Evolutionary conservation across 2,797 vertebrate species (phyloP), one percentile per base, ranked within the genome.

Genomic region (Loriculus beryllinus): DNA sequence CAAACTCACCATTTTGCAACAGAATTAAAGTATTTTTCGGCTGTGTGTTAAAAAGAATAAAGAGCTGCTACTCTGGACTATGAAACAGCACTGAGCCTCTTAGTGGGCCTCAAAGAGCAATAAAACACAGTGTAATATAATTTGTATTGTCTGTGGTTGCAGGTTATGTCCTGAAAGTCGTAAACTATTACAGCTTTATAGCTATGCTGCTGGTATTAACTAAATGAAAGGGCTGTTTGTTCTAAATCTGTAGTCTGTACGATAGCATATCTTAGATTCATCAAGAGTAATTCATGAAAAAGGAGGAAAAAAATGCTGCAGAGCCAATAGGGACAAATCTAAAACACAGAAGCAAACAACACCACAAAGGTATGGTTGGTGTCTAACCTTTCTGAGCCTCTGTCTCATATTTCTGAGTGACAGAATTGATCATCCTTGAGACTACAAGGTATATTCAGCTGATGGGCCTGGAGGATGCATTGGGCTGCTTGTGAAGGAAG

Each of bases 111-210:
- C 92, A 74, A 91, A 94, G 16, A 89, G 87, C 93, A 76, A 78
- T 96, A 92, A 97, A 97, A 86, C 78, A 95, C 79, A 26, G 75
- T 67, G 95, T 87, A 90, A 90, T 95, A 96, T 94, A 96, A 97
- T 97, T 97, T 96, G 97, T 96, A 96, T 96, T 96, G 97, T 97
- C 97, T 97, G 96, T 95, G 95, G 96, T 94, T 97, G 93, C 93
- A 96, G 96, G 97, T 97, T 97, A 94, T 89, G 96, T 96, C 96
- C 96, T 95, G 95, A 89, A 96, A 97, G 97, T 85, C 20, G 57
- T 97, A 97, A 97, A 97, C 90, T 90, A 92, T 94, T 96, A 86
- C 89, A 84, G 91, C 83, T 97, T 97, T 96, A 97, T 80, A 93
- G 93, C 86, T 96, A 84, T 93, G 92, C 95, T 97, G 95, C 95